Evolutionary conservation across 2,797 vertebrate genomes (phyloP).

Genomic region (Oryzias sinensis): DNA sequence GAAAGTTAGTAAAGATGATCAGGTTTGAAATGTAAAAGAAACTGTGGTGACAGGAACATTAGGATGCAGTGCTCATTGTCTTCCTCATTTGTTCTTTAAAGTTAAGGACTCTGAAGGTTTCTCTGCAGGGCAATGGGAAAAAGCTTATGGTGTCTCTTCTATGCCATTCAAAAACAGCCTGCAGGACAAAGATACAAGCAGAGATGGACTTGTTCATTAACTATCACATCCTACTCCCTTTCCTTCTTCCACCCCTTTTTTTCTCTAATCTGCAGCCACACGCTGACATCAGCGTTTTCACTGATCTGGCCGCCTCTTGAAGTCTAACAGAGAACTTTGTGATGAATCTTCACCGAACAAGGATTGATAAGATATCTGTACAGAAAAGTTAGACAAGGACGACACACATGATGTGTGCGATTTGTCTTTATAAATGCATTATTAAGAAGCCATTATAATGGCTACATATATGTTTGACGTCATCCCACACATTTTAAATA

Average conservation of each 20-base stretch:
- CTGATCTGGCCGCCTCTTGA: slow-evolving; percentile 8
- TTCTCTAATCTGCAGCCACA: slow-evolving; percentile 35
- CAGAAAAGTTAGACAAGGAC: slow-evolving; percentile 23
- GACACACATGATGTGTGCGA: slow-evolving; percentile 1
- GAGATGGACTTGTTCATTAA: slow-evolving; percentile 39
- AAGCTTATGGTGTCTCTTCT: slow-evolving; percentile 15
- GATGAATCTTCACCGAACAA: slow-evolving; percentile 9
- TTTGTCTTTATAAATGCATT: neutral
- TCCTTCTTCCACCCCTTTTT: slow-evolving; percentile 23
- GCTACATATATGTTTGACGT: no score
- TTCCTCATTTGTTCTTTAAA: slow-evolving; percentile 9
- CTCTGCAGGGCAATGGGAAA: slow-evolving; percentile 19
- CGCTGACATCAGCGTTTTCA: slow-evolving; percentile 22
- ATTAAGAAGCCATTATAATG: no score
- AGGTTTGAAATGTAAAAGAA: slow-evolving; percentile 11
- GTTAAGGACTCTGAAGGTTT: slow-evolving; percentile 15
- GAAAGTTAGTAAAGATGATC: neutral
- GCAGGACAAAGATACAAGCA: neutral
- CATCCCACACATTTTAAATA: no score
- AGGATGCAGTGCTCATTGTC: neutral
- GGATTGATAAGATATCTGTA: neutral
- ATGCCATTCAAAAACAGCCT: slow-evolving; percentile 14
- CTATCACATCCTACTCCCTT: slow-evolving; percentile 15
- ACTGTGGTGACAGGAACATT: slow-evolving; percentile 4
- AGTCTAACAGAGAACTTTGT: slow-evolving; percentile 5